These are phyloP conservation scores for Phaonia tiefii DNA, from an alignment of 2,888 invertebrate genomes.

Conservation along the genomic window DNA sequence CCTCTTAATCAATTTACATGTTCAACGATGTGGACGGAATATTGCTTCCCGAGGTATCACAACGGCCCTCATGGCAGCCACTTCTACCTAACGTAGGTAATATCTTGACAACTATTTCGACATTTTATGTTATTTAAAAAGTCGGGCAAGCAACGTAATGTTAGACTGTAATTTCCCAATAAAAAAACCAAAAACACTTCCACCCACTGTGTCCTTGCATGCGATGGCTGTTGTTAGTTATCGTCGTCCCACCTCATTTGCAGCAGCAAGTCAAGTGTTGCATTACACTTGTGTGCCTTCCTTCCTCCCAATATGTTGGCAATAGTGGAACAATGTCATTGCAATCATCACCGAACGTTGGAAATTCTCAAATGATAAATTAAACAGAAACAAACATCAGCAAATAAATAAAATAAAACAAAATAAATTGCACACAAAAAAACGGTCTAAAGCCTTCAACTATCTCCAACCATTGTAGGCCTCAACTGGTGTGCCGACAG, in stretches of 20 bases:
- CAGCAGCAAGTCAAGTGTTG: not conserved
- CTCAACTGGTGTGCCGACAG: slow-evolving; percentile 14
- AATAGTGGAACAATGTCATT: slow-evolving; percentile 47
- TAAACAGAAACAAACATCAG: slow-evolving; percentile 36
- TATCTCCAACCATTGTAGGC: slow-evolving; percentile 23
- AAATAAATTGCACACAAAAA: not conserved
- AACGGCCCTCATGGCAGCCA: too few relatives aligned
- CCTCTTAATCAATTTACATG: too few relatives aligned
- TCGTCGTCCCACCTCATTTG: not conserved
- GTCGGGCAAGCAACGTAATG: too few relatives aligned
- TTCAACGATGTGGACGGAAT: too few relatives aligned
- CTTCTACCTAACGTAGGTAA: too few relatives aligned
- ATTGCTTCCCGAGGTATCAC: too few relatives aligned
- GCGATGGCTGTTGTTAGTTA: not conserved
- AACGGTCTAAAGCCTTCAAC: slow-evolving; percentile 22
- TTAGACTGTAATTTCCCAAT: too few relatives aligned
- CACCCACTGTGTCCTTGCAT: not conserved
- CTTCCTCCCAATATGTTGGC: not conserved
- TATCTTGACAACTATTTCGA: too few relatives aligned
- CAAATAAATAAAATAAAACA: slow-evolving; percentile 33
- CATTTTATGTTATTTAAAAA: too few relatives aligned
- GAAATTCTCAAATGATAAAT: slow-evolving; percentile 29
- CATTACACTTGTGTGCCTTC: not conserved
- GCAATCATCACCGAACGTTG: slow-evolving; percentile 44
- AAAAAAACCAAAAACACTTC: too few relatives aligned